Percentiles rank a stretch among this genome's conserved stretches.
Conservation (phyloP, 2,888 invertebrate species). For the Agriopis aurantiaria region DNA sequence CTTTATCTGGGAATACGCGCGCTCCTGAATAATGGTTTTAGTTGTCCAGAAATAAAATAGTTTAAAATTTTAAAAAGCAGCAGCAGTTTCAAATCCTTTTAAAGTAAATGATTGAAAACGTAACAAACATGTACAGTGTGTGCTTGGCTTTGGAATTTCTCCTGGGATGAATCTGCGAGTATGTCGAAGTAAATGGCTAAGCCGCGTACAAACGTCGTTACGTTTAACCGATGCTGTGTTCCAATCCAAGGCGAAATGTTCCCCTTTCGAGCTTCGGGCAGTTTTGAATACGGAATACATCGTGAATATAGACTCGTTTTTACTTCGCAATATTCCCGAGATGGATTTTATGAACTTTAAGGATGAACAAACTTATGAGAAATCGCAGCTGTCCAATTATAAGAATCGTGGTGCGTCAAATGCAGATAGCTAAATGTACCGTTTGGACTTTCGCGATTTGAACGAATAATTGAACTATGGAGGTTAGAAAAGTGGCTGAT, state of each 20-base stretch:
- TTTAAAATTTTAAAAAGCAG: background rate
- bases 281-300: constrained; percentile 27
- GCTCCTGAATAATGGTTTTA: no score
- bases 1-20: background rate
- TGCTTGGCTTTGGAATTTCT: constrained; percentile 62
- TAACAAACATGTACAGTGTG: constrained; percentile 51
- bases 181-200: constrained; percentile 57
- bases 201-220: constrained; percentile 63
- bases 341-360: background rate
- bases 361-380: background rate
- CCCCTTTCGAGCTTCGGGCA: constrained; percentile 51
- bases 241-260: constrained; percentile 49
- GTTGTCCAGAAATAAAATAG: background rate
- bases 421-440: no score
- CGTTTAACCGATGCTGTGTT: constrained; percentile 54
- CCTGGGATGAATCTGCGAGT: constrained; percentile 59
- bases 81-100: background rate
- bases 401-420: background rate
- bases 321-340: background rate
- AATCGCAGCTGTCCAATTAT: background rate
- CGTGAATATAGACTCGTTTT: constrained; percentile 3
- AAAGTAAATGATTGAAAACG: constrained; percentile 59
- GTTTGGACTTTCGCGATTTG: no score
- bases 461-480: no score
- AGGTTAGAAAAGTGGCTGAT: no score